Evolutionary conservation across 2,113 vertebrate genomes (phyloP), one percentile per base, ranked within the genome.

Genomic region (Cochlearius cochlearius): DNA sequence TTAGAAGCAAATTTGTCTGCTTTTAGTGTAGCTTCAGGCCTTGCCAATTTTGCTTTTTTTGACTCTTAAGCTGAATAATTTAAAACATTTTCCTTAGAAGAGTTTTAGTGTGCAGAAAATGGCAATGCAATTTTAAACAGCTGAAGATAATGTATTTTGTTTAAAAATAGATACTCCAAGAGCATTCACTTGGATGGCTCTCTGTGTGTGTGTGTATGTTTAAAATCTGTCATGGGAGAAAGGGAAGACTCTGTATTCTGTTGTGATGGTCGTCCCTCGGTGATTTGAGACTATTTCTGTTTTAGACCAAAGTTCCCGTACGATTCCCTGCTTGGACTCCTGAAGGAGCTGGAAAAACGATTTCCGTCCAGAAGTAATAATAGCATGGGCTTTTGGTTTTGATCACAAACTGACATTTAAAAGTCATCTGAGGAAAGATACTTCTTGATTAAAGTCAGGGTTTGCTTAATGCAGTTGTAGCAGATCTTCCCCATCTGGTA

Each of bases 371-470:
- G 83, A 55, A 89, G 76, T 89, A 96, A 96, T 94, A 96, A 96
- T 91, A 97, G 80, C 91, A 45, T 7, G 23, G 47, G n/a, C 50
- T 94, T 86, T 95, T 78, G 94, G 76, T 59, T 96, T 96, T 95
- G 89, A 78, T 95, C 94, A 75, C 30, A 41, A 60, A 56, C 41
- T 84, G 89, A 91, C 91, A 91, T 96, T 96, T 96, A 86, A 69
- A 78, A 97, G 94, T 90, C 92, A 90, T 97, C 75, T 80, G 92
- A 94, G 95, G 90, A 60, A 96, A 94, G 86, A 88, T 17, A 72
- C 49, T 82, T 93, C 78, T 76, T 86, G 21, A 94, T 90, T 78
- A 30, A 96, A 96, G 86, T 87, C 76, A 72, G 76, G 7, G 74
- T 89, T 86, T 60, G 41, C 53, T 74, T 67, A 63, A 27, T 67